A percentile compares a stretch with the other conserved stretches of the same genome.
phyloP scores from a whole-genome alignment of 2,113 vertebrate genomes.

The Pelmatolapia mariae region DNA sequence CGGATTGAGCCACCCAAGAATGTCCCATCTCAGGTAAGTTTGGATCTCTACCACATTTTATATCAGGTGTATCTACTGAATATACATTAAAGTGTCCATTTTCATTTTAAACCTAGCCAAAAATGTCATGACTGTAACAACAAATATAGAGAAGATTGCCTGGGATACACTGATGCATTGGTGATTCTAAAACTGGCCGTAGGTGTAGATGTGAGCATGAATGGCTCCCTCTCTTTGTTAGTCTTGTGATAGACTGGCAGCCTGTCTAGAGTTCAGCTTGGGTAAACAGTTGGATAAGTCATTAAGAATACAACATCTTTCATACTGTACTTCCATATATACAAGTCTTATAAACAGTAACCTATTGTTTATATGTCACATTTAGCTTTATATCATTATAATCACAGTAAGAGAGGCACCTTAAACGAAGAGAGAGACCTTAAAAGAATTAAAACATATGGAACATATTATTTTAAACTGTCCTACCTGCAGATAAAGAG shows the following conservation, averaged over 20 bases:
- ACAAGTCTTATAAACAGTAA: not conserved
- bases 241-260: not conserved
- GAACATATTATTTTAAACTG: not conserved
- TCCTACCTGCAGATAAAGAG: conserved; percentile 79
- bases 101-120: not conserved
- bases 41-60: not conserved
- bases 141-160: not conserved
- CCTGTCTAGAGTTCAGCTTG: not conserved
- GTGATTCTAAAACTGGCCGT: not conserved
- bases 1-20: conserved; percentile 95
- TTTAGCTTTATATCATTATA: not conserved
- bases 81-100: not conserved
- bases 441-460: not conserved
- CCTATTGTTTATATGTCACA: not conserved
- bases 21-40: conserved; percentile 89
- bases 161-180: not conserved
- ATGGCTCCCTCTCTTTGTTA: not conserved
- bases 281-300: not conserved
- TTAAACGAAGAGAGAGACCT: not conserved
- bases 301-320: not conserved
- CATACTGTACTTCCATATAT: not conserved
- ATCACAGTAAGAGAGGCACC: not conserved
- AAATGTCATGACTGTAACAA: not conserved
- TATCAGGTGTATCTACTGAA: not conserved
- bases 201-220: not conserved